A percentile compares a stretch with the other conserved stretches of the same genome.
phyloP scores from a whole-genome alignment of 2,113 vertebrate genomes.

The Anolis sagrei region DNA sequence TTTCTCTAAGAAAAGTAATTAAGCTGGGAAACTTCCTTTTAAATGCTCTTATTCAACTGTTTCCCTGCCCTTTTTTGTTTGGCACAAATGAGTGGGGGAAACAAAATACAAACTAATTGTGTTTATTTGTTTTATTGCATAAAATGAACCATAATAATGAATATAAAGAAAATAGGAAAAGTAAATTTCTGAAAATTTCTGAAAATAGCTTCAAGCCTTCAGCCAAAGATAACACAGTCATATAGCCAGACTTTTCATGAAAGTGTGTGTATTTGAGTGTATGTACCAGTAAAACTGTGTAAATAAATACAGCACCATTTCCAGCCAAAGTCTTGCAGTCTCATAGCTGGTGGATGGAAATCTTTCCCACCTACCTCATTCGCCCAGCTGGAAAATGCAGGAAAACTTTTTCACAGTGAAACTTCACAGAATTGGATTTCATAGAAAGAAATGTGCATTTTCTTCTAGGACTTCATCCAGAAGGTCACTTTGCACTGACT shows the following conservation, averaged over 20 bases:
- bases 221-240: constrained; percentile 71
- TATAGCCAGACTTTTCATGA: constrained; percentile 71
- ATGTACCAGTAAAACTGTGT: constrained; percentile 8
- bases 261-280: constrained; percentile 16
- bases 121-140: constrained; percentile 35
- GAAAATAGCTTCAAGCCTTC: constrained; percentile 67
- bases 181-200: constrained; percentile 60
- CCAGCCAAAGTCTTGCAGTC: constrained; percentile 40
- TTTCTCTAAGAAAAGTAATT: constrained; percentile 71
- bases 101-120: constrained; percentile 16
- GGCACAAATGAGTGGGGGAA: constrained; percentile 13
- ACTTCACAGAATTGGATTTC: not conserved
- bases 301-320: constrained; percentile 65
- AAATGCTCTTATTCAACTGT: constrained; percentile 31
- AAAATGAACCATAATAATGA: constrained; percentile 64
- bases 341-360: constrained; percentile 23
- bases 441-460: not conserved
- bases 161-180: constrained; percentile 68
- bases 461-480: not conserved
- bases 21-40: constrained; percentile 50
- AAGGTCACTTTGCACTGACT: too few relatives aligned
- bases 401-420: not conserved
- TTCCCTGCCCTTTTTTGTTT: constrained; percentile 29
- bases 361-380: constrained; percentile 6
- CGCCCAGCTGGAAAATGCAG: not conserved